Percentiles rank a stretch among this genome's conserved stretches.
Evolutionary conservation across 2,797 vertebrate species (phyloP).

Genomic region (Cossypha caffra): DNA sequence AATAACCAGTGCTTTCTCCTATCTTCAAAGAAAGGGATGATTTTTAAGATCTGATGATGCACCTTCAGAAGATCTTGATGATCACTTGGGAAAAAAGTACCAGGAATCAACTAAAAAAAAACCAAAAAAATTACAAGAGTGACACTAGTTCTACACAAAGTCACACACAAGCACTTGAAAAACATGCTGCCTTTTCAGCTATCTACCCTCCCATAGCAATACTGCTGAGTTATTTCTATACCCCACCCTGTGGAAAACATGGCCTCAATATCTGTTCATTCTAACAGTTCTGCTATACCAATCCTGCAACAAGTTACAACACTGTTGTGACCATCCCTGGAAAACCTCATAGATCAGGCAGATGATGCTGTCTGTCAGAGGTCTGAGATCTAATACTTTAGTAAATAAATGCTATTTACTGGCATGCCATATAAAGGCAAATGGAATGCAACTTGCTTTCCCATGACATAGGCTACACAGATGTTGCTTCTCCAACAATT

Average conservation of each 20-base stretch:
- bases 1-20: neutral
- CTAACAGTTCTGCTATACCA: neutral
- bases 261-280: neutral
- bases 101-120: slow-evolving; percentile 74
- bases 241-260: neutral
- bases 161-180: neutral
- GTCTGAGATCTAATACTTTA: neutral
- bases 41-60: neutral
- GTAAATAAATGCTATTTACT: slow-evolving; percentile 33
- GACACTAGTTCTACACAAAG: neutral
- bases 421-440: neutral
- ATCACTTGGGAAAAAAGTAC: slow-evolving; percentile 77
- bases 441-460: slow-evolving; percentile 17
- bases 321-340: neutral
- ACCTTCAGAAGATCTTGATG: neutral
- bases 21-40: neutral
- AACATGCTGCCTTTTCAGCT: neutral
- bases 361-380: neutral
- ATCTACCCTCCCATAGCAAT: neutral
- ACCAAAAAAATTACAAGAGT: neutral
- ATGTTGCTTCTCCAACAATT: slow-evolving; percentile 4
- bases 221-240: neutral
- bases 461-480: slow-evolving; percentile 19
- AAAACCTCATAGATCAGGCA: neutral
- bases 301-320: neutral